These are phyloP conservation scores for Eulithis prunata DNA, from an alignment of 2,888 invertebrate genomes.

Conservation along the genomic window DNA sequence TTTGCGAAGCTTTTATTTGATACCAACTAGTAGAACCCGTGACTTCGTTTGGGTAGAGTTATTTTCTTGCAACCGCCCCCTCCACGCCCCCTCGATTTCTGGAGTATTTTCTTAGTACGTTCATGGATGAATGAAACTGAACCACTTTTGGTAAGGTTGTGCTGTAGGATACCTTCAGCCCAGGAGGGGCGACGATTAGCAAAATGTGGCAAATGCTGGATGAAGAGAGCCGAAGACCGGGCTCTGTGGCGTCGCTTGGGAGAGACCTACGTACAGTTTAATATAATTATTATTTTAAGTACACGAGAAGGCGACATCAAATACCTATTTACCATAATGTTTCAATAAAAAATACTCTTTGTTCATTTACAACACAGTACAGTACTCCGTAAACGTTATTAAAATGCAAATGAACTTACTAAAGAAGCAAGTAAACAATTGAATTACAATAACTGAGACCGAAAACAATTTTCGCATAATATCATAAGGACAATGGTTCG, in stretches of 20 bases:
- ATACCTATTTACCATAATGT: neutral
- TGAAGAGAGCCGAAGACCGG: too few relatives aligned
- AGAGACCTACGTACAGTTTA: too few relatives aligned
- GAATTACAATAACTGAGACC: conserved; percentile 34
- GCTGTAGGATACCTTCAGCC: too few relatives aligned
- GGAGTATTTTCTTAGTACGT: neutral
- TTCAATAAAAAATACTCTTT: conserved; percentile 3
- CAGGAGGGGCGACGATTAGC: too few relatives aligned
- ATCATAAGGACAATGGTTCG: conserved; percentile 28
- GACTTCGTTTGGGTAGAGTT: neutral
- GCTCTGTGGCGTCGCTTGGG: too few relatives aligned
- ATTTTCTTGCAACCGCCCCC: neutral
- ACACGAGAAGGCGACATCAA: neutral
- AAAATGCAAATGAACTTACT: conserved; percentile 30
- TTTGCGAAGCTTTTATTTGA: conserved; percentile 12
- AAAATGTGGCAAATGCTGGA: too few relatives aligned
- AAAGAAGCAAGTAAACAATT: conserved; percentile 32
- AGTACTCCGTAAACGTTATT: conserved; percentile 13
- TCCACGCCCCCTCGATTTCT: neutral
- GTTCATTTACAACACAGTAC: neutral
- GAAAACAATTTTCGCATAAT: conserved; percentile 31
- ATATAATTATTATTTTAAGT: neutral
- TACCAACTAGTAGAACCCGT: neutral
- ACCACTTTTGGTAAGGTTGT: too few relatives aligned
- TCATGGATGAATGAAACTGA: too few relatives aligned